Evolutionary conservation across 2,888 invertebrate species (phyloP), one percentile per base, ranked within the genome.

Genomic region (Cataglyphis cursor): DNA sequence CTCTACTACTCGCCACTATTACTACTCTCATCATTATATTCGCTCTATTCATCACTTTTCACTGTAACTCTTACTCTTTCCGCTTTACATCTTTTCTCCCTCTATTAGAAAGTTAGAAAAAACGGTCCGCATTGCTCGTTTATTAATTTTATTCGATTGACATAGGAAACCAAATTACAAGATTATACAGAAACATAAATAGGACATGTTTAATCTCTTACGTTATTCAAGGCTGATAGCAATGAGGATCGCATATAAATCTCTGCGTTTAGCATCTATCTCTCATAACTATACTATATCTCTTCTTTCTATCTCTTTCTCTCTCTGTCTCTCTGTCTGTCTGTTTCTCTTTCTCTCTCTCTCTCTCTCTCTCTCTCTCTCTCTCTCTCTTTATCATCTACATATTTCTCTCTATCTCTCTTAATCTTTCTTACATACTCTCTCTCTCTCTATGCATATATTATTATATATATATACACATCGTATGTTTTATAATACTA

Each of bases 361-460:
- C 24, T 24, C 72, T 85, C 83, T 85, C 85, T 90, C 48, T 48
- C 84, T 81, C 81, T 85, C 84, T 88, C n/a, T n/a, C 41, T 66
- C 21, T 54, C 38, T 80, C 73, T 74, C 57, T 80, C 65, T 84
- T 64, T 59, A 81, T 86, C 76, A 88, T 88, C 82, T 86, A 81
- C 38, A 81, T 81, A 88, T 73, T 82, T 82, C 65, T 80, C 64
- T 89, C 85, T 86, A 83, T 82, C 82, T 85, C 82, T 85, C 59
- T 82, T 85, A 88, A 85, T 89, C 76, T 82, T 83, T 89, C 85
- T 89, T 44, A 82, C 85, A 89, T 87, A 82, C 72, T 85, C 83
- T 87, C 85, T 90, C 48, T 48, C 84, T 81, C 81, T 85, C 84
- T 88, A 68, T 87, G 80, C 76, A 78, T 86, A 78, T 81, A 72